phyloP scores from a whole-genome alignment of 2,888 invertebrate species.

The Pachydiplax longipennis region DNA sequence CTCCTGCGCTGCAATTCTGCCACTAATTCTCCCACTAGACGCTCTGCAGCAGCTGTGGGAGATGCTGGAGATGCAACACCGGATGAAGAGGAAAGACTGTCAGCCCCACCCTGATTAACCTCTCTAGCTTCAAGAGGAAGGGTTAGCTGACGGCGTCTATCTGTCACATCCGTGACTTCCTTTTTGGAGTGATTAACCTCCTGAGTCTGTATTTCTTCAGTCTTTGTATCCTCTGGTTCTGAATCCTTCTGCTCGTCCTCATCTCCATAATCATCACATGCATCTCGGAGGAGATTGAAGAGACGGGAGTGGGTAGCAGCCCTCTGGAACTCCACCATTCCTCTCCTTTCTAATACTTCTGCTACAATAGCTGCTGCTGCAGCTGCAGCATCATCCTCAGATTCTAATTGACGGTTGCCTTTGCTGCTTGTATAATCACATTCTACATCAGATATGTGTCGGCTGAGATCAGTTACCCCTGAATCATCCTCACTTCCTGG shows the following conservation, averaged over 20 bases:
- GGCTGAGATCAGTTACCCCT: constrained; percentile 74
- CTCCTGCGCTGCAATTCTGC: constrained; percentile 66
- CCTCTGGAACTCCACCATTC: constrained; percentile 69
- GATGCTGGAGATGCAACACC: constrained; percentile 64
- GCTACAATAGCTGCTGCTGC: constrained; percentile 53
- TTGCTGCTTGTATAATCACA: constrained; percentile 49
- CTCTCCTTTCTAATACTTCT: constrained; percentile 61
- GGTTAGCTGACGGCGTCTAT: constrained; percentile 55
- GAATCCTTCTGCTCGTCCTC: constrained; percentile 56
- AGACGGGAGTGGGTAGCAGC: constrained; percentile 77
- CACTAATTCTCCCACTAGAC: constrained; percentile 66
- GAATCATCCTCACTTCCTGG: constrained; percentile 67
- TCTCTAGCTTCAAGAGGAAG: constrained; percentile 54
- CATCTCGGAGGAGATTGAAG: constrained; percentile 71
- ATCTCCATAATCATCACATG: constrained; percentile 59
- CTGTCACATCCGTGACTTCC: constrained; percentile 53
- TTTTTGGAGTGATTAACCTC: not conserved
- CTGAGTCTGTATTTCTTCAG: constrained; percentile 49
- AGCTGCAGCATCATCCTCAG: constrained; percentile 58
- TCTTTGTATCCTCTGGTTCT: constrained; percentile 54
- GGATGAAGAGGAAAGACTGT: constrained; percentile 63
- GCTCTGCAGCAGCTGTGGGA: constrained; percentile 63
- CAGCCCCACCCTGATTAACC: constrained; percentile 58
- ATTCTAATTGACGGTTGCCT: constrained; percentile 60
- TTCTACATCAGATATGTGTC: constrained; percentile 72